These are phyloP conservation scores for Drosophila lacicola DNA, from an alignment of 2,888 invertebrate genomes.

Conservation along the genomic window DNA sequence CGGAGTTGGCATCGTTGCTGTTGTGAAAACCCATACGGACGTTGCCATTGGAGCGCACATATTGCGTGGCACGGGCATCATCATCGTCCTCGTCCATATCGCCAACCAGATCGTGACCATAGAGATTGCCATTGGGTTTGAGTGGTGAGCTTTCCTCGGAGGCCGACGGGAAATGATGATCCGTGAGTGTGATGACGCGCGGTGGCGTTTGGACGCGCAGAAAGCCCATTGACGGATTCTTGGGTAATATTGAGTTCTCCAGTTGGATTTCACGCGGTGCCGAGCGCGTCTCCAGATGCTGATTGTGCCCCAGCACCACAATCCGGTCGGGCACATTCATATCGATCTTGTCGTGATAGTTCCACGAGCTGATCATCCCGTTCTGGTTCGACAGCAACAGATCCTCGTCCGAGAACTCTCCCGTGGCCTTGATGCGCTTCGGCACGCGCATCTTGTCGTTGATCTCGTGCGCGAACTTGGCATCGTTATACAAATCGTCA, in stretches of 20 bases:
- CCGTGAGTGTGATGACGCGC: slow-evolving; percentile 93
- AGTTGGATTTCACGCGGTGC: slow-evolving; percentile 94
- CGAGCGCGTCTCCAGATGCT: slow-evolving; percentile 89
- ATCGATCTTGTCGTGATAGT: slow-evolving; percentile 91
- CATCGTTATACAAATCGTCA: slow-evolving; percentile 87
- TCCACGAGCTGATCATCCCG: slow-evolving; percentile 87
- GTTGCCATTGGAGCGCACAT: slow-evolving; percentile 78
- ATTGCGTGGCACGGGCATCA: slow-evolving; percentile 75
- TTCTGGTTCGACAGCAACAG: slow-evolving; percentile 87
- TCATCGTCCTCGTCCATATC: slow-evolving; percentile 73
- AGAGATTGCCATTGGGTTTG: slow-evolving; percentile 56
- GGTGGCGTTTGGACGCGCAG: slow-evolving; percentile 96
- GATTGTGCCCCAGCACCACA: slow-evolving; percentile 92
- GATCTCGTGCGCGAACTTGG: slow-evolving; percentile 91
- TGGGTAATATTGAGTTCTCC: slow-evolving; percentile 92
- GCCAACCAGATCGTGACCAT: slow-evolving; percentile 64
- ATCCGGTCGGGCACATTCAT: slow-evolving; percentile 98
- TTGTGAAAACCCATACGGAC: slow-evolving; percentile 80
- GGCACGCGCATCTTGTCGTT: slow-evolving; percentile 93
- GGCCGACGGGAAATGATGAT: slow-evolving; percentile 92
- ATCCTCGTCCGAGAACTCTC: slow-evolving; percentile 89
- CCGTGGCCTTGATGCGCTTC: slow-evolving; percentile 91
- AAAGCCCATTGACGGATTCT: slow-evolving; percentile 87
- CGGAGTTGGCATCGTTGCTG: slow-evolving; percentile 79
- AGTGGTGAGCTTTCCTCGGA: slow-evolving; percentile 86